A percentile compares a stretch with the other conserved stretches of the same genome.
phyloP scores from a whole-genome alignment of 2,113 vertebrate species.

The Isichthys henryi region DNA sequence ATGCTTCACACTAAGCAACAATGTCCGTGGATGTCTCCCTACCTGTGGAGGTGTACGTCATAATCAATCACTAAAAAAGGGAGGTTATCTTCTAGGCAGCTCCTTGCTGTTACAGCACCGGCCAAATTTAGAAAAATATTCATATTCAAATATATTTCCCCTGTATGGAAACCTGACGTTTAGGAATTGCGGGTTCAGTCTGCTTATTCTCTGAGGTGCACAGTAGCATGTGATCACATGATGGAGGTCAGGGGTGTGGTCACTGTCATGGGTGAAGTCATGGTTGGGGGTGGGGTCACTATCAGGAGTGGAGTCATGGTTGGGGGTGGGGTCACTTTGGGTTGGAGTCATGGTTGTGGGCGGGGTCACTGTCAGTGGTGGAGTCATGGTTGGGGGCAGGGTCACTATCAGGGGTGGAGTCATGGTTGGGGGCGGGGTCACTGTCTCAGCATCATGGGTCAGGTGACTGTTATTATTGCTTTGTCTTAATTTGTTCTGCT shows the following conservation, averaged over 20 bases:
- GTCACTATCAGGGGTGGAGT: background rate
- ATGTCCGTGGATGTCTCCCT: background rate
- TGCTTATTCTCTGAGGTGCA: background rate
- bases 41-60: background rate
- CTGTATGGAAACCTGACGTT: conserved; percentile 12
- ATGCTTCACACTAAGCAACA: background rate
- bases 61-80: background rate
- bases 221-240: background rate
- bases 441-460: background rate
- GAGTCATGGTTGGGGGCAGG: background rate
- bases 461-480: background rate
- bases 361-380: background rate
- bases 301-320: background rate
- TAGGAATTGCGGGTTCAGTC: conserved; percentile 9
- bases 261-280: background rate
- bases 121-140: background rate
- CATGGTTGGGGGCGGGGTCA: background rate
- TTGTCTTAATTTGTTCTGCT: background rate
- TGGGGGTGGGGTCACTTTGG: background rate
- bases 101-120: background rate
- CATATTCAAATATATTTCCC: background rate
- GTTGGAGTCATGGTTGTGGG: background rate
- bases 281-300: background rate
- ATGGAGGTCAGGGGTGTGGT: background rate
- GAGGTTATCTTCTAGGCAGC: background rate